Base-by-base conservation (phyloP, 2,113 vertebrate species). In the Daubentonia madagascariensis region DNA sequence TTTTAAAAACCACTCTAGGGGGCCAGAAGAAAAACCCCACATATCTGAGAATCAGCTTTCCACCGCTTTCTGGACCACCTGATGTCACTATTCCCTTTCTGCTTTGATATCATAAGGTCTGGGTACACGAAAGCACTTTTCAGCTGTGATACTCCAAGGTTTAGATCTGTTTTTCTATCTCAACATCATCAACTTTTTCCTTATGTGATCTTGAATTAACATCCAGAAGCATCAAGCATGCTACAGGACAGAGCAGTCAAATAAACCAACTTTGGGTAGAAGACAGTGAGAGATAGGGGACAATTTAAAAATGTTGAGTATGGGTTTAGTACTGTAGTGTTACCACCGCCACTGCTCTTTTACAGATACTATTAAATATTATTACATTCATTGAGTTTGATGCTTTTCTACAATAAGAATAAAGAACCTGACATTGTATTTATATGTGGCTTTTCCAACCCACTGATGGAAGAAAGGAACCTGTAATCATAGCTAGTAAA, bases 1-100 rank as follows among this genome's bases (percentile, higher is more conserved):
- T 61, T 63, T 70, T 48, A 16, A 59, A 65, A 40, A 50, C 18
- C 2, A 35, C 23, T 35, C 45, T 72, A 35, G 45, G 11, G 11
- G 1, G 28, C 28, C 25, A 43, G 30, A 23, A 11, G 22, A n/a
- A 35, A 30, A 23, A 11, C 0, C 2, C 3, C 2, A 1, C 13
- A 11, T 4, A 3, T 16, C 37, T 23, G 5, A 8, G 45, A 59
- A 8, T 17, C 13, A 3, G 54, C 48, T n/a, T 11, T 50, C 37
- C 5, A 0, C 18, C 73, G 48, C 17, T 23, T 16, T 23, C 23
- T 30, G 54, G 57, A 57, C 61, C 43, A 3, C 37, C 32, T 8
- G 40, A 3, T 0, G 40, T 37, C 75, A 35, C 0, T 0, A 18
- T 6, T 57, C 43, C 52, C 45, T 30, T 65, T 17, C 68, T 30